A percentile compares a stretch with the other conserved stretches of the same genome.
phyloP scores from a whole-genome alignment of 2,113 vertebrate genomes.

The Furnarius figulus region DNA sequence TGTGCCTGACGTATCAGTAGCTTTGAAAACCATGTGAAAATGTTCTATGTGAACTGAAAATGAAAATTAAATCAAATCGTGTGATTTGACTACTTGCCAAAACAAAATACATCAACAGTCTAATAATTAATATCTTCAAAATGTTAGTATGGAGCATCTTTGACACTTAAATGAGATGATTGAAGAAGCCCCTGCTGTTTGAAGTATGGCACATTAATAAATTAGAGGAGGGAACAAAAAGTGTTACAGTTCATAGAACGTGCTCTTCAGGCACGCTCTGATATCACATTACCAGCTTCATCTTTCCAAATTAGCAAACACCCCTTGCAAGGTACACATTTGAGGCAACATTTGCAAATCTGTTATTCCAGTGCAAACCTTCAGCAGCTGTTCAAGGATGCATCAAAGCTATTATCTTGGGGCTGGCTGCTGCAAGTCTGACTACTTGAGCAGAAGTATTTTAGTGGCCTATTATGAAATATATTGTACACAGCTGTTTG shows the following conservation, averaged over 20 bases:
- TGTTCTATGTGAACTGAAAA: neutral
- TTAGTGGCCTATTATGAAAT: neutral
- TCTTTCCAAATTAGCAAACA: neutral
- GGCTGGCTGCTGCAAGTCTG: neutral
- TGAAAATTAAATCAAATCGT: constrained; percentile 25
- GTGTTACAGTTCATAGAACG: neutral
- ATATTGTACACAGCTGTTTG: neutral
- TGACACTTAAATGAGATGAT: neutral
- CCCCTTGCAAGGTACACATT: neutral
- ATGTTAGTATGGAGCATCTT: constrained; percentile 9
- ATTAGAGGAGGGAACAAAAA: neutral
- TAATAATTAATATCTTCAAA: constrained; percentile 2
- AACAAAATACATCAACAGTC: neutral
- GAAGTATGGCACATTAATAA: neutral
- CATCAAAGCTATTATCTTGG: neutral
- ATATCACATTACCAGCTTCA: neutral
- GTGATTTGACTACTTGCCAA: neutral
- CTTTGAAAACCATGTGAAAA: neutral
- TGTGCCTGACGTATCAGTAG: neutral
- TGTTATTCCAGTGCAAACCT: neutral
- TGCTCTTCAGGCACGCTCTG: neutral
- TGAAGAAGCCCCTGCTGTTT: neutral
- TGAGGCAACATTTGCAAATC: neutral
- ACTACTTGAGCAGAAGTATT: neutral
- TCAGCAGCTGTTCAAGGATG: neutral